Evolutionary conservation across 2,888 invertebrate genomes (phyloP).

Genomic region (Andrena chrysosceles): DNA sequence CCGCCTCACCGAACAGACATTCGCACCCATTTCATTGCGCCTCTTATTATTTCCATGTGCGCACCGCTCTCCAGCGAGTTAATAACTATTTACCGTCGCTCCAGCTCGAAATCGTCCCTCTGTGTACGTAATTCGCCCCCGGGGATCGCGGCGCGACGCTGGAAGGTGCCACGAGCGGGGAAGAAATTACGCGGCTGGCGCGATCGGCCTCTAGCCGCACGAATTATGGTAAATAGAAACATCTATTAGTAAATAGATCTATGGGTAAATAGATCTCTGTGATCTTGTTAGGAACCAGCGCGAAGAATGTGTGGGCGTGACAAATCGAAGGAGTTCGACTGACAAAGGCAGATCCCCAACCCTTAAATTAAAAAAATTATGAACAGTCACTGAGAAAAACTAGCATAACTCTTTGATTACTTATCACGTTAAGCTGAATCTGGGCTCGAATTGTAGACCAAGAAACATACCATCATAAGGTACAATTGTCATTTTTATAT

Average conservation of each 20-base stretch:
- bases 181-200: constrained; percentile 14
- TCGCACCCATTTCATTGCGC: constrained; percentile 13
- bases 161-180: neutral
- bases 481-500: too few species aligned
- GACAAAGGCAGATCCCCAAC: too few species aligned
- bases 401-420: too few species aligned
- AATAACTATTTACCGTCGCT: constrained; percentile 27
- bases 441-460: too few species aligned
- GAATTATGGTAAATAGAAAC: constrained; percentile 13
- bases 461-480: too few species aligned
- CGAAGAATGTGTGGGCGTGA: too few species aligned
- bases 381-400: too few species aligned
- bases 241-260: too few species aligned
- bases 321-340: too few species aligned
- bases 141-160: neutral
- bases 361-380: too few species aligned
- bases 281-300: neutral
- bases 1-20: constrained; percentile 8
- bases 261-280: too few species aligned
- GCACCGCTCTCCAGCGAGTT: neutral
- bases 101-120: constrained; percentile 11
- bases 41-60: neutral
- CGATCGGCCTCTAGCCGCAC: neutral
- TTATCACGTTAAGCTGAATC: too few species aligned
- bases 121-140: constrained; percentile 6